Evolutionary conservation across 2,113 vertebrate genomes (phyloP), one percentile per base, ranked within the genome.

Genomic region (Aphelocoma coerulescens): DNA sequence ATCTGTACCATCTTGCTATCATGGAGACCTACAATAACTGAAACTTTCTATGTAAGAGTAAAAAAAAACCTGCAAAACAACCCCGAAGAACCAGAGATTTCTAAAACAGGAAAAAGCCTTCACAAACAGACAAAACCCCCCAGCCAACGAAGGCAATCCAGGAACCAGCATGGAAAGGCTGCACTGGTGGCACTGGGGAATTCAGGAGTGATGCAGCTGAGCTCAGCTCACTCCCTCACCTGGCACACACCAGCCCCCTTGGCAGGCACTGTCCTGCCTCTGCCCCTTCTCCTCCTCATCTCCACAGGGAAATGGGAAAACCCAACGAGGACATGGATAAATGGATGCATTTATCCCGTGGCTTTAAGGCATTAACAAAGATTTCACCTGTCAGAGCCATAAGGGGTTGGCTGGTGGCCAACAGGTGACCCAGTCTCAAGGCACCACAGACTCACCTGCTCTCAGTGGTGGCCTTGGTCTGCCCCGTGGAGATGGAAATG

Each of bases 251-350:
- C 77, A n/a, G 43, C 14, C 22, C 74, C 62, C 39, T 33, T 21
- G 32, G 54, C 41, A n/a, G 23, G 3, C 33, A 3, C 33, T 20
- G 28, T 16, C 46, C 49, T 88, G 26, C 11, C 33, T 54, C 80
- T 59, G 44, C 28, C 19, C 28, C n/a, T 75, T 55, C 54, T 26
- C 67, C 55, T 59, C 62, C 51, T 77, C 74, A 16, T 10, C 55
- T 44, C 30, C 59, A 18, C 26, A 3, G 49, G 49, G 33, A n/a
- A 16, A n/a, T 7, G 27, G 55, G 21, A 59, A 80, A 88, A 27
- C 2, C 14, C 41, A 67, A 2, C 0, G 0, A 65, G n/a, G 20
- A 52, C 5, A 2, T 3, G 33, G 48, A 55, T 32, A 16, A 69
- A 74, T 12, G 3, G 3, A 30, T 2, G 1, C 7, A 28, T 20